Percentiles rank a stretch among this genome's conserved stretches.
phyloP scores from a whole-genome alignment of 1,140 invertebrate genomes.

The Laodelphax striatellus region DNA sequence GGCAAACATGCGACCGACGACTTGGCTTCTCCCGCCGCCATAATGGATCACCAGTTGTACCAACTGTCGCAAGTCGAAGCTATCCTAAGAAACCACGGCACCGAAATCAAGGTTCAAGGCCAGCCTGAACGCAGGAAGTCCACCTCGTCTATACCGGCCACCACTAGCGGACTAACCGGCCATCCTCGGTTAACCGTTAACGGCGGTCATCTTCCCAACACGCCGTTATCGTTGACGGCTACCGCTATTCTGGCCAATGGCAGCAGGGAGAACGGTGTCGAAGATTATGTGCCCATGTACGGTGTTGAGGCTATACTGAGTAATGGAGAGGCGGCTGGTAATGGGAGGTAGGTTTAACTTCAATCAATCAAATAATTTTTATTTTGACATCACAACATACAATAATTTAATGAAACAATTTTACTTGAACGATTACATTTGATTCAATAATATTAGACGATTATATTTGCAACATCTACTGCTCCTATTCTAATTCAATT shows the following conservation, averaged over 20 bases:
- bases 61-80: constrained; percentile 8
- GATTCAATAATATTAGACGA: too few species aligned
- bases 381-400: too few species aligned
- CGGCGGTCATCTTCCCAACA: neutral
- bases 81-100: constrained; percentile 8
- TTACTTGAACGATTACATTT: too few species aligned
- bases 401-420: too few species aligned
- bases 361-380: too few species aligned
- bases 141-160: too few species aligned
- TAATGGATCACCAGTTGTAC: neutral
- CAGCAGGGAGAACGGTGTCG: neutral
- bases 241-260: neutral
- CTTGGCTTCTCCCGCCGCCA: neutral
- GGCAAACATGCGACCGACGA: neutral
- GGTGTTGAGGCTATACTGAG: constrained; percentile 5
- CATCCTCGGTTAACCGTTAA: too few species aligned
- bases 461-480: too few species aligned
- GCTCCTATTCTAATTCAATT: too few species aligned
- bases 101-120: constrained; percentile 8
- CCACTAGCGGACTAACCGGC: too few species aligned
- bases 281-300: constrained; percentile 3
- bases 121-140: too few species aligned
- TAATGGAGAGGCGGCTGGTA: neutral
- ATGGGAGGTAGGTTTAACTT: neutral
- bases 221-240: neutral